Percentiles rank a stretch among this genome's conserved stretches.
Conservation (phyloP, 2,113 vertebrate species). For the Willisornis vidua region DNA sequence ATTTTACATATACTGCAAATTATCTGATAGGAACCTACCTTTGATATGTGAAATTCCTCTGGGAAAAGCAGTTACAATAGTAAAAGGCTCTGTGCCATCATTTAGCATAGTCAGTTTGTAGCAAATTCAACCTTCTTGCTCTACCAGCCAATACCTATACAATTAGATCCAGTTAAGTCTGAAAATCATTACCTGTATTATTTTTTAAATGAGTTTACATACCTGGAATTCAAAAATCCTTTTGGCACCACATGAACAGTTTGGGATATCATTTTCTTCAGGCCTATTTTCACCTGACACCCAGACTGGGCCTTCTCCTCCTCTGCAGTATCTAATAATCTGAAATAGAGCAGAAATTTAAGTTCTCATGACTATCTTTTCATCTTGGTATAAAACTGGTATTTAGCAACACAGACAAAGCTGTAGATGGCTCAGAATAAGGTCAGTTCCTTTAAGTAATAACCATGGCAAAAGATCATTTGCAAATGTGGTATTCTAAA, state of each 20-base stretch:
- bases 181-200: background rate
- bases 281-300: slow-evolving; percentile 87
- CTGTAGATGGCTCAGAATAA: background rate
- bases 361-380: background rate
- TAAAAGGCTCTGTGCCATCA: background rate
- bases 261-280: slow-evolving; percentile 82
- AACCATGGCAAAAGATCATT: background rate
- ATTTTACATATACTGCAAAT: background rate
- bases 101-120: background rate
- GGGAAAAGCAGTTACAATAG: background rate
- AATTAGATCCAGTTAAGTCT: background rate
- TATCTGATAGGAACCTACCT: background rate
- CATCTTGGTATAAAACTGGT: background rate
- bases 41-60: background rate
- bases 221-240: slow-evolving; percentile 97
- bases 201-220: background rate
- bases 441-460: background rate
- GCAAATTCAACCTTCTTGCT: background rate
- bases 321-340: slow-evolving; percentile 91
- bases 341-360: slow-evolving; percentile 59
- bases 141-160: background rate
- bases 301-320: slow-evolving; percentile 84
- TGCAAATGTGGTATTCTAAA: background rate
- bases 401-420: background rate
- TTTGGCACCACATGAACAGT: slow-evolving; percentile 88